Percentiles rank a stretch among this genome's conserved stretches.
phyloP scores from a whole-genome alignment of 2,888 invertebrate species.

The Acrobasis repandana region DNA sequence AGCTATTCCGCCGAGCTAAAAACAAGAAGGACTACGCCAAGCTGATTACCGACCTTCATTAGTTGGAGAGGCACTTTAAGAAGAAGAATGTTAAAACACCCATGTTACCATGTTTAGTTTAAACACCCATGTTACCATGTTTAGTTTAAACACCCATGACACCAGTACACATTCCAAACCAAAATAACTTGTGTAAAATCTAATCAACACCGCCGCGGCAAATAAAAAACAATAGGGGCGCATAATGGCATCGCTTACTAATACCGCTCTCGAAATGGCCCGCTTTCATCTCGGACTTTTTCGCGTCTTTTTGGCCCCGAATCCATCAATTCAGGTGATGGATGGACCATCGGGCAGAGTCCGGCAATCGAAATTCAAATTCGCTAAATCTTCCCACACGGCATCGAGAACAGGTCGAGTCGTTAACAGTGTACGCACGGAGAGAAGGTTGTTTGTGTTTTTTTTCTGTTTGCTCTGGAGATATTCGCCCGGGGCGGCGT shows the following conservation, averaged over 20 bases:
- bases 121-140: neutral
- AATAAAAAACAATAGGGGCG: constrained; percentile 52
- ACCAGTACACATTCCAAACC: neutral
- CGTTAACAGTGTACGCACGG: constrained; percentile 66
- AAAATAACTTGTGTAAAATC: constrained; percentile 17
- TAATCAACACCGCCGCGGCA: constrained; percentile 16
- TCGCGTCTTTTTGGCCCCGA: constrained; percentile 75
- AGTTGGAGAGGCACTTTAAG: too few species aligned
- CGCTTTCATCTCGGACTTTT: constrained; percentile 73
- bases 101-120: too few species aligned
- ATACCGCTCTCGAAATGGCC: constrained; percentile 67
- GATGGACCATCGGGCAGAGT: constrained; percentile 69
- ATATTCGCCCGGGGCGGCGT: constrained; percentile 64
- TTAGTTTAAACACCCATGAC: neutral
- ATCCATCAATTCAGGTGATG: constrained; percentile 82
- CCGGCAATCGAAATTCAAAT: constrained; percentile 80
- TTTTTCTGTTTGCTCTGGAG: constrained; percentile 73
- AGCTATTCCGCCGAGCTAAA: too few species aligned
- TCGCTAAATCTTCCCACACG: constrained; percentile 82
- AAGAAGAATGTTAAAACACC: too few species aligned
- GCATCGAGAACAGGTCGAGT: constrained; percentile 75
- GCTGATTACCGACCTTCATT: too few species aligned
- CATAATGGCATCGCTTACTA: constrained; percentile 71
- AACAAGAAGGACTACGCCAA: too few species aligned
- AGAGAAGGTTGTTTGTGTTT: constrained; percentile 50